Evolutionary conservation across 2,113 vertebrate genomes (phyloP), one percentile per base, ranked within the genome.

Genomic region (Carollia perspicillata): DNA sequence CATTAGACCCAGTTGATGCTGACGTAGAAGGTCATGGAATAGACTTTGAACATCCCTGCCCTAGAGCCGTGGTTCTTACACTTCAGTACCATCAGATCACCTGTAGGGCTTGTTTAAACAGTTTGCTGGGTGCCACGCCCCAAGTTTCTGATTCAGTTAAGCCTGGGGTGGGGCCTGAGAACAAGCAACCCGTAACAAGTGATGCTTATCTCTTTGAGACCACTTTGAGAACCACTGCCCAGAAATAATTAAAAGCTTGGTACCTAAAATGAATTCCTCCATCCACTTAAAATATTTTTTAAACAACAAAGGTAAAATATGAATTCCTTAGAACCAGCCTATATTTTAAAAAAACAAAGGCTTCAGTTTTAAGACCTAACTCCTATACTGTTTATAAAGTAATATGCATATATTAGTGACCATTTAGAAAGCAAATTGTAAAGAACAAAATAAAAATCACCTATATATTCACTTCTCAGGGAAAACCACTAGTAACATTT

Each of bases 311-410:
- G 13, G 6, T 26, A 84, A 88, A 89, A 35, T 83, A 18, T 44
- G 47, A 66, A 74, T 79, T 12, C 8, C 47, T 58, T 60, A 79
- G 68, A 88, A 71, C 33, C n/a, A 37, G 33, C n/a, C 35, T 72
- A 35, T 60, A 60, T 49, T 74, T 83, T 14, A 0, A 83, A 51
- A 28, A 81, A 90, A 66, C 3, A 77, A 84, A 8, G n/a, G 17
- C 16, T 75, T 81, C 49, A 23, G 35, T 94, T 90, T 81, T 94
- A 83, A 94, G 87, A 91, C 7, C 20, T 69, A 94, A 63, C 5
- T 74, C 10, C 75, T 96, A 68, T 17, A 86, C 37, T 87, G 17
- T 80, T 88, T 68, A 83, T 75, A 74, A 80, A 78, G 12, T 42
- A 80, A 93, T n/a, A 68, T 20, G 28, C 28, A 68, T 58, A 68